These are phyloP conservation scores for Varecia variegata DNA, from an alignment of 2,797 vertebrate genomes.

Conservation along the genomic window DNA sequence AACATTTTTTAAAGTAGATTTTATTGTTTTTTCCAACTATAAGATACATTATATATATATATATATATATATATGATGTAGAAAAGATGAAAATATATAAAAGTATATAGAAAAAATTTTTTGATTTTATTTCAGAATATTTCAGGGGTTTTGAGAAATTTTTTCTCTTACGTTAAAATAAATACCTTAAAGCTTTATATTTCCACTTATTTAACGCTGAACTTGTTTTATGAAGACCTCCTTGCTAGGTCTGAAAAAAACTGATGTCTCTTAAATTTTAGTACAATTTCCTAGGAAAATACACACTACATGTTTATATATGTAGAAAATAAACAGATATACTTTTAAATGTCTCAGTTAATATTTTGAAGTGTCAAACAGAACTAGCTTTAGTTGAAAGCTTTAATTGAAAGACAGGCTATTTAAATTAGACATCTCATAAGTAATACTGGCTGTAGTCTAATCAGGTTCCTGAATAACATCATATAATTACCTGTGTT, in stretches of 20 bases:
- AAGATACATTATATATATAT: too few species aligned
- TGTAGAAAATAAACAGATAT: not conserved
- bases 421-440: not conserved
- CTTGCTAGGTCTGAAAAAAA: not conserved
- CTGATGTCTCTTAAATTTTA: not conserved
- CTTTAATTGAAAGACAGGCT: not conserved
- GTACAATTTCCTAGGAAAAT: conserved; percentile 20
- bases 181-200: not conserved
- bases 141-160: not conserved
- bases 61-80: too few species aligned
- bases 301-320: not conserved
- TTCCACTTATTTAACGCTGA: conserved; percentile 9
- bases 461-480: conserved; percentile 42
- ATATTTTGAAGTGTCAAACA: not conserved
- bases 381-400: conserved; percentile 27
- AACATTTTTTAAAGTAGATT: not conserved
- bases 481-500: conserved; percentile 79
- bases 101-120: too few species aligned
- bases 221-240: not conserved
- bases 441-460: not conserved
- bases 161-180: conserved; percentile 6
- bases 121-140: too few species aligned
- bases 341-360: not conserved
- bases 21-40: too few species aligned
- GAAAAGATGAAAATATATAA: too few species aligned